Evolutionary conservation across 2,113 vertebrate genomes (phyloP).

Genomic region (Muntiacus reevesi): DNA sequence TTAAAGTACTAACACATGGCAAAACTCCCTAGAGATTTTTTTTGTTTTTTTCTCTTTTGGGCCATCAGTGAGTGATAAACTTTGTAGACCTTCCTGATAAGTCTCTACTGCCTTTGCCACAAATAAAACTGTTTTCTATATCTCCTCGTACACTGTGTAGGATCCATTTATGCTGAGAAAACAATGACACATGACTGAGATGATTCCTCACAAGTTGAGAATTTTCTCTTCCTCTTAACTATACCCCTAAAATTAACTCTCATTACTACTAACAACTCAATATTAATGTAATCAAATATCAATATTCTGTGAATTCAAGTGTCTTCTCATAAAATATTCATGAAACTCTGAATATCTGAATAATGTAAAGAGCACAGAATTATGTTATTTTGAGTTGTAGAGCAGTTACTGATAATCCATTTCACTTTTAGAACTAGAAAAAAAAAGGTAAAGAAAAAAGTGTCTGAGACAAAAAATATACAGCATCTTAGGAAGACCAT

Average conservation of each 20-base stretch:
- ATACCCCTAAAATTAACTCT: not conserved
- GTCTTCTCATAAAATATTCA: not conserved
- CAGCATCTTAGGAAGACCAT: not conserved
- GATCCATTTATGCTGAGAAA: not conserved
- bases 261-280: not conserved
- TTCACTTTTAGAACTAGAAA: not conserved
- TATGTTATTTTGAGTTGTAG: not conserved
- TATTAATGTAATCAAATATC: not conserved
- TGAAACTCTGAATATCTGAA: not conserved
- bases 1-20: not conserved
- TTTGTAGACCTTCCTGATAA: not conserved
- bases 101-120: not conserved
- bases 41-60: not conserved
- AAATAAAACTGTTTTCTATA: not conserved
- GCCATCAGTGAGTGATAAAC: not conserved
- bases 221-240: not conserved
- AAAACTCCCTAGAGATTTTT: not conserved
- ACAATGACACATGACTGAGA: not conserved
- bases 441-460: not conserved
- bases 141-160: not conserved
- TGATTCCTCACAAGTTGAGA: not conserved
- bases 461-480: not conserved
- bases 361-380: not conserved
- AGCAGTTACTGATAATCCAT: not conserved
- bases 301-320: not conserved